Conservation (phyloP, 2,113 vertebrate genomes). For the Mirounga angustirostris region DNA sequence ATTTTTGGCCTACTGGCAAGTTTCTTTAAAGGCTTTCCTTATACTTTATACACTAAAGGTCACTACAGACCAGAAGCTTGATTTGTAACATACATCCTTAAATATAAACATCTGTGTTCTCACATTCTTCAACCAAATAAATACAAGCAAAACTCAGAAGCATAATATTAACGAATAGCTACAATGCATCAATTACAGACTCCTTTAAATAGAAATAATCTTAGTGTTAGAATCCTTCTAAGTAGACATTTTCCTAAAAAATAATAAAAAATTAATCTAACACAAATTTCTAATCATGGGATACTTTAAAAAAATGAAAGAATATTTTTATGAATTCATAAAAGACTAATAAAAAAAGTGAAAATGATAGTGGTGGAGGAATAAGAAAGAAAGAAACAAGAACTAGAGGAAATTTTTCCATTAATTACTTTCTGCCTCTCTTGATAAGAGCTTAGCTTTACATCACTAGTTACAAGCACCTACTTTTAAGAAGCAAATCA, state of each 20-base stretch:
- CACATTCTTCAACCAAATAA: constrained; percentile 46
- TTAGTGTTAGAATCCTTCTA: constrained; percentile 59
- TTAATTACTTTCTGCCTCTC: constrained; percentile 48
- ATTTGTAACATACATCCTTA: neutral
- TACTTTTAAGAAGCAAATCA: constrained; percentile 58
- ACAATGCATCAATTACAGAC: neutral
- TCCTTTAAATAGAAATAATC: constrained; percentile 53
- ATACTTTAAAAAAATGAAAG: neutral
- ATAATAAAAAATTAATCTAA: constrained; percentile 46
- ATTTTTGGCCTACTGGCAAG: neutral
- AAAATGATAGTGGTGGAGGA: neutral
- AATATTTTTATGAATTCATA: constrained; percentile 41
- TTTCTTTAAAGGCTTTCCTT: constrained; percentile 54
- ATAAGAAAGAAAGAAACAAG: constrained; percentile 50
- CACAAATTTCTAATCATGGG: constrained; percentile 24
- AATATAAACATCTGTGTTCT: neutral
- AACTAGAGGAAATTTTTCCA: constrained; percentile 7
- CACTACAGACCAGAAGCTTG: neutral
- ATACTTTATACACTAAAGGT: neutral
- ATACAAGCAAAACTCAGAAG: constrained; percentile 59
- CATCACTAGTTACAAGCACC: constrained; percentile 2
- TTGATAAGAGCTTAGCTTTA: constrained; percentile 40
- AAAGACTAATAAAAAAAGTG: constrained; percentile 24
- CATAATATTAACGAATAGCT: neutral
- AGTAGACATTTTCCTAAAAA: constrained; percentile 58